Percentiles rank a stretch among this genome's conserved stretches.
These are phyloP conservation scores for Podotricha telesiphe DNA, from an alignment of 2,888 invertebrate species.

Conservation along the genomic window DNA sequence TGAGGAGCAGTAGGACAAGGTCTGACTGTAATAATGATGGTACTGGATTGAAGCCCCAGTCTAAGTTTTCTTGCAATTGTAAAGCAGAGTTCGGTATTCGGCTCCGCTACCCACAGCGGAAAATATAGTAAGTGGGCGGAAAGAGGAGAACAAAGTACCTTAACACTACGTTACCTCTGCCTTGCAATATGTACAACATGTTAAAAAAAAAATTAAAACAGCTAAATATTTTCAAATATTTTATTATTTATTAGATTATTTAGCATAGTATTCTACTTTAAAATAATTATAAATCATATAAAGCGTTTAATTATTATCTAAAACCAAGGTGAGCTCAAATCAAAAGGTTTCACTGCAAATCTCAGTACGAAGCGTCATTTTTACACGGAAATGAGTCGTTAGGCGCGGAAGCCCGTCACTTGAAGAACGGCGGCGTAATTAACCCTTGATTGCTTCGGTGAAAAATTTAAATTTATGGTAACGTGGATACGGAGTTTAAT, in stretches of 20 bases:
- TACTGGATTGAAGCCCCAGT: too few relatives aligned
- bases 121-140: too few relatives aligned
- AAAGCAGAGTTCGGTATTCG: too few relatives aligned
- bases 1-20: too few relatives aligned
- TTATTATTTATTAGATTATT: background rate
- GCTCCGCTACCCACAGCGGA: too few relatives aligned
- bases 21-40: too few relatives aligned
- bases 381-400: conserved; percentile 60
- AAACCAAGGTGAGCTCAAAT: background rate
- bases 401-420: conserved; percentile 45
- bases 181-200: too few relatives aligned
- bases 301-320: background rate
- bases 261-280: background rate
- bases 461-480: conserved; percentile 50
- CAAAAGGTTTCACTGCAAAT: conserved; percentile 34
- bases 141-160: too few relatives aligned
- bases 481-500: conserved; percentile 48
- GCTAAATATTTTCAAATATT: background rate
- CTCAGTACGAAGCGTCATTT: conserved; percentile 50
- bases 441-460: conserved; percentile 64
- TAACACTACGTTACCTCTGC: too few relatives aligned
- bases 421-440: conserved; percentile 58
- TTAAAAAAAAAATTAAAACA: too few relatives aligned
- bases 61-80: too few relatives aligned
- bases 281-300: background rate